Conservation (phyloP, 2,797 vertebrate species). For the Periophthalmus magnuspinnatus region DNA sequence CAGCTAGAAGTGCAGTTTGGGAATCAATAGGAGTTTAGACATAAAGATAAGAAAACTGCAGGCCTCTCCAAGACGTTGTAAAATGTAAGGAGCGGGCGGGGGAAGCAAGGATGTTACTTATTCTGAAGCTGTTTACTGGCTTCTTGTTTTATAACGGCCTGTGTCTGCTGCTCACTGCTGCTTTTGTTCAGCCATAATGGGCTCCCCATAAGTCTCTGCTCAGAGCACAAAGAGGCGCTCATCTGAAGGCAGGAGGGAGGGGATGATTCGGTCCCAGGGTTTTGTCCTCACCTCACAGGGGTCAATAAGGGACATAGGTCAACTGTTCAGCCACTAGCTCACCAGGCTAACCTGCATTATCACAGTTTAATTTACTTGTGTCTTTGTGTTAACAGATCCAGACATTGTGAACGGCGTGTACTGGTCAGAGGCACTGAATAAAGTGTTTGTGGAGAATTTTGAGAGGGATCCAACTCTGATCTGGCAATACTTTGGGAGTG, state of each 20-base stretch:
- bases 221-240: slow-evolving; percentile 65
- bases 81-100: not conserved
- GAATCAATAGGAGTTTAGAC: slow-evolving; percentile 53
- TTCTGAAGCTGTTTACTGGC: slow-evolving; percentile 38
- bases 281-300: slow-evolving; percentile 56
- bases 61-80: slow-evolving; percentile 19
- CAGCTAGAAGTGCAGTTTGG: slow-evolving; percentile 32
- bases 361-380: slow-evolving; percentile 55
- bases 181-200: slow-evolving; percentile 73
- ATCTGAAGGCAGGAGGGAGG: slow-evolving; percentile 45
- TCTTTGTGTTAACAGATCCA: slow-evolving; percentile 78
- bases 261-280: slow-evolving; percentile 56
- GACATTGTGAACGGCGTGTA: slow-evolving; percentile 96
- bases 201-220: slow-evolving; percentile 64
- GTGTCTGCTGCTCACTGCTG: slow-evolving; percentile 41
- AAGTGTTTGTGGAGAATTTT: slow-evolving; percentile 97
- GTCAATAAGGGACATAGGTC: slow-evolving; percentile 70
- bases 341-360: slow-evolving; percentile 51
- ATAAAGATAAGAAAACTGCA: slow-evolving; percentile 41
- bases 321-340: slow-evolving; percentile 42
- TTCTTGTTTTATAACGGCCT: slow-evolving; percentile 47
- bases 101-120: slow-evolving; percentile 42
- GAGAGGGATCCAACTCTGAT: slow-evolving; percentile 93
- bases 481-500: slow-evolving; percentile 98
- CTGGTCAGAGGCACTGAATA: slow-evolving; percentile 97